Percentiles rank a stretch among this genome's conserved stretches.
phyloP scores from a whole-genome alignment of 2,797 vertebrate genomes.

The Parambassis ranga region DNA sequence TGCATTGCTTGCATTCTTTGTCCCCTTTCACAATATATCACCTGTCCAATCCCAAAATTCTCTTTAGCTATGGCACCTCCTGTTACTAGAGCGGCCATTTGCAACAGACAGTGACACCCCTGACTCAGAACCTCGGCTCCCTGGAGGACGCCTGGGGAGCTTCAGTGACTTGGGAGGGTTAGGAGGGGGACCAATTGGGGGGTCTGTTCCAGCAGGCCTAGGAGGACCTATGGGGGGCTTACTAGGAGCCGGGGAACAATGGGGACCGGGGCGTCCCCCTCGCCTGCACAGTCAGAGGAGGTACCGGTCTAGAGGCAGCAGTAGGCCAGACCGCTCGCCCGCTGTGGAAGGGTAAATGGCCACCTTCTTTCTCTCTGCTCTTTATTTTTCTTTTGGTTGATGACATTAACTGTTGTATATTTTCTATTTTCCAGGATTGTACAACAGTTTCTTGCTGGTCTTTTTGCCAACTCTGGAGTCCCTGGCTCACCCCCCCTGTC shows the following conservation, averaged over 20 bases:
- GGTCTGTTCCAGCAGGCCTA: conserved; percentile 77
- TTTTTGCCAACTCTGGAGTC: conserved; percentile 89
- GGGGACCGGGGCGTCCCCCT: conserved; percentile 87
- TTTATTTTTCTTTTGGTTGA: neutral
- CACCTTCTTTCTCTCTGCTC: neutral
- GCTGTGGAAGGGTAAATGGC: conserved; percentile 90
- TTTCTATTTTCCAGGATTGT: conserved; percentile 84
- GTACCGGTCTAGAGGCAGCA: conserved; percentile 88
- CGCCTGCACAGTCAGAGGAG: conserved; percentile 86
- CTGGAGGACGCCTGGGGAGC: conserved; percentile 67
- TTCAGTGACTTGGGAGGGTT: conserved; percentile 73
- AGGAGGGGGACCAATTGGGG: conserved; percentile 74
- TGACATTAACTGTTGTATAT: neutral
- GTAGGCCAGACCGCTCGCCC: conserved; percentile 90
- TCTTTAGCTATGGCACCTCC: conserved; percentile 87
- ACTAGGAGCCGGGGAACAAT: conserved; percentile 82
- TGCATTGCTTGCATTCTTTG: neutral
- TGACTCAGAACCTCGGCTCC: conserved; percentile 87
- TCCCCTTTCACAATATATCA: too few relatives aligned
- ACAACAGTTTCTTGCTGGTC: conserved; percentile 90
- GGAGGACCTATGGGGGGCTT: conserved; percentile 73
- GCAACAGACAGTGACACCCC: conserved; percentile 84
- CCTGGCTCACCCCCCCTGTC: conserved; percentile 91
- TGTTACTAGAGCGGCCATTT: conserved; percentile 86
- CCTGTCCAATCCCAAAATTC: neutral